Evolutionary conservation across 2,888 invertebrate genomes (phyloP).

Genomic region (Drosophila prostipennis): DNA sequence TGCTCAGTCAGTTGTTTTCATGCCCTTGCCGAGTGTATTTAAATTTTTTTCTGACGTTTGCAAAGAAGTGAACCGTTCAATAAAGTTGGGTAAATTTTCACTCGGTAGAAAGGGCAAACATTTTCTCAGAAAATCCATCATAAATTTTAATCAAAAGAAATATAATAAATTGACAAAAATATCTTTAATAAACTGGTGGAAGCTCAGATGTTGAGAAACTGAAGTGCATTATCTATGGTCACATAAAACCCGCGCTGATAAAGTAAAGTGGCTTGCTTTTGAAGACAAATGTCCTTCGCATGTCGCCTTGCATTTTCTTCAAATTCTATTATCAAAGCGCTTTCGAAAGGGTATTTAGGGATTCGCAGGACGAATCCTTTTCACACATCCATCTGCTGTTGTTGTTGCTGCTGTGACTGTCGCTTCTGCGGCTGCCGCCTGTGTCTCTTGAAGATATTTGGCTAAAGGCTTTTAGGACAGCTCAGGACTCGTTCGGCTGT

Average conservation of each 20-base stretch:
- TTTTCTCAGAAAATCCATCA: not conserved
- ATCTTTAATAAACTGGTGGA: too few species aligned
- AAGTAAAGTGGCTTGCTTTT: not conserved
- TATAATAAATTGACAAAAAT: too few species aligned
- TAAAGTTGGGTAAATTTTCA: constrained; percentile 11
- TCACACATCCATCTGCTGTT: constrained; percentile 8
- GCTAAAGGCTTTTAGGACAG: constrained; percentile 78
- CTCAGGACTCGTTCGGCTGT: constrained; percentile 56
- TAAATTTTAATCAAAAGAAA: too few species aligned
- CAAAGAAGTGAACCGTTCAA: constrained; percentile 1
- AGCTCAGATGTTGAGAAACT: not conserved
- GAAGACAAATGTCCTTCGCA: not conserved
- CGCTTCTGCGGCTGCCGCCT: constrained; percentile 41
- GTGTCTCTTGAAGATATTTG: constrained; percentile 75
- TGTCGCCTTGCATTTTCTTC: not conserved
- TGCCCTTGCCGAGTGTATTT: constrained; percentile 32
- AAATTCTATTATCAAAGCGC: not conserved
- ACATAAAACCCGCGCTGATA: not conserved
- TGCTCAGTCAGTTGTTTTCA: constrained; percentile 42
- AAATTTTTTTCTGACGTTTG: constrained; percentile 23
- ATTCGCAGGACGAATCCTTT: constrained; percentile 11
- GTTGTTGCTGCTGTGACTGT: constrained; percentile 21
- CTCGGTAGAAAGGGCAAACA: not conserved
- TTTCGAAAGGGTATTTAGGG: constrained; percentile 17
- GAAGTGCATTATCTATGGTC: not conserved